phyloP scores from a whole-genome alignment of 1,140 invertebrate species.

The Bicyclus anynana region DNA sequence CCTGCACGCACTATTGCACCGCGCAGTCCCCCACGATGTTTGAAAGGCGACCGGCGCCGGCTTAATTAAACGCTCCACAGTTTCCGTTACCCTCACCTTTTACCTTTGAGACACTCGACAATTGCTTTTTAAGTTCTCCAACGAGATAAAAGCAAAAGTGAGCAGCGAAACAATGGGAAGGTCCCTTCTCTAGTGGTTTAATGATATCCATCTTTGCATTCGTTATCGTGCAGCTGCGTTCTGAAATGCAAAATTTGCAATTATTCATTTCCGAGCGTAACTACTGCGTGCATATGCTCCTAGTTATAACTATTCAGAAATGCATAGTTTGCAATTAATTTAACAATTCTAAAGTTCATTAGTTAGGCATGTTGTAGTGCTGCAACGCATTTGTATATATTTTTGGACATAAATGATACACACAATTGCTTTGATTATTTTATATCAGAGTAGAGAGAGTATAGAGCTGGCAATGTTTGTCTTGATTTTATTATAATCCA shows the following conservation, averaged over 20 bases:
- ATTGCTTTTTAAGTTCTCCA: conserved; percentile 6
- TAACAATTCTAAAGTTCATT: too few species aligned
- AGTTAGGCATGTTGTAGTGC: too few species aligned
- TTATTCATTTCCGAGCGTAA: too few species aligned
- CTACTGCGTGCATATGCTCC: too few species aligned
- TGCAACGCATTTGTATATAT: too few species aligned
- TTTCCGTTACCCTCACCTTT: conserved; percentile 14
- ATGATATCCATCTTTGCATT: not conserved
- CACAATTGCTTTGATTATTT: too few species aligned
- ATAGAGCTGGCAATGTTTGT: too few species aligned
- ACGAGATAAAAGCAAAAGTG: conserved; percentile 11
- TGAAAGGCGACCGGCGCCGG: conserved; percentile 23
- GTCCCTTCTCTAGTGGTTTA: not conserved
- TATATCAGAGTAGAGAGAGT: too few species aligned
- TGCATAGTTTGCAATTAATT: too few species aligned
- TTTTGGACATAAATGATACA: too few species aligned
- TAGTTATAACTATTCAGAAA: too few species aligned
- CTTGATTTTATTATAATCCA: too few species aligned
- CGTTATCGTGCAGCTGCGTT: not conserved
- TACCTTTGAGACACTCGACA: conserved; percentile 6
- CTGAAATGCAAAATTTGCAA: not conserved
- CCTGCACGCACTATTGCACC: not conserved
- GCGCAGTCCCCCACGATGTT: conserved; percentile 20
- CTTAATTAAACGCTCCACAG: conserved; percentile 17
- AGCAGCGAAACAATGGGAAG: conserved; percentile 1